These are phyloP conservation scores for Diorhabda elongata DNA, from an alignment of 1,140 invertebrate genomes.

Conservation along the genomic window DNA sequence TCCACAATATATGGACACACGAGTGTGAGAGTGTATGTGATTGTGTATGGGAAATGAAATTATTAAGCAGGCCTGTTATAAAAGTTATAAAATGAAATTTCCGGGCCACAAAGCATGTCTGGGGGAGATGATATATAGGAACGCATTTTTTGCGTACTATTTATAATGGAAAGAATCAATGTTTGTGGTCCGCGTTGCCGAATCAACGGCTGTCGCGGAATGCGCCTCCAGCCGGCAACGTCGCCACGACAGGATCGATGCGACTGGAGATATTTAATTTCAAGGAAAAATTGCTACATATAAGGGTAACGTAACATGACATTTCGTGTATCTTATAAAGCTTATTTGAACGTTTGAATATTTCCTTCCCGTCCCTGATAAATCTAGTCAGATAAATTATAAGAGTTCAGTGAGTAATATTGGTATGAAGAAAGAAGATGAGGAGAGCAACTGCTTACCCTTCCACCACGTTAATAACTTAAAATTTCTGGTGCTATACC, in stretches of 20 bases:
- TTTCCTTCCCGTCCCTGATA: no score
- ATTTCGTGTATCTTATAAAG: background rate
- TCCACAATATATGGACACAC: slow-evolving; percentile 5
- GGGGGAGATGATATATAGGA: slow-evolving; percentile 45
- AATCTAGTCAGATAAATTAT: no score
- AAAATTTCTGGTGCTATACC: no score
- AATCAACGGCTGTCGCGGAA: slow-evolving; percentile 28
- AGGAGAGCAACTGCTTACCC: no score
- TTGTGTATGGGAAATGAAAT: slow-evolving; percentile 37
- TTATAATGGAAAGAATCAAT: slow-evolving; percentile 47
- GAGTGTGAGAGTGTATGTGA: slow-evolving; percentile 20
- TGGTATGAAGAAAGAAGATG: no score
- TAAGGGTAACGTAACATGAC: slow-evolving; percentile 6
- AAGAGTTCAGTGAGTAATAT: no score
- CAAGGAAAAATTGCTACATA: background rate
- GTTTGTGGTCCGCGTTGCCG: slow-evolving; percentile 42
- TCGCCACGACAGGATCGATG: slow-evolving; percentile 29
- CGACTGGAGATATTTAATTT: slow-evolving; percentile 19
- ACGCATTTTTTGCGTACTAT: slow-evolving; percentile 46
- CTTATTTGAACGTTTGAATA: no score
- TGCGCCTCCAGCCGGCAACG: slow-evolving; percentile 27
- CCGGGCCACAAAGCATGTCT: slow-evolving; percentile 46
- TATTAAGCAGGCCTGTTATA: slow-evolving; percentile 37
- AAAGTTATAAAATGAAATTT: slow-evolving; percentile 49
- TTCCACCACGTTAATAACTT: no score